Evolutionary conservation across 2,888 invertebrate genomes (phyloP).

Genomic region (Argyresthia goedartella): DNA sequence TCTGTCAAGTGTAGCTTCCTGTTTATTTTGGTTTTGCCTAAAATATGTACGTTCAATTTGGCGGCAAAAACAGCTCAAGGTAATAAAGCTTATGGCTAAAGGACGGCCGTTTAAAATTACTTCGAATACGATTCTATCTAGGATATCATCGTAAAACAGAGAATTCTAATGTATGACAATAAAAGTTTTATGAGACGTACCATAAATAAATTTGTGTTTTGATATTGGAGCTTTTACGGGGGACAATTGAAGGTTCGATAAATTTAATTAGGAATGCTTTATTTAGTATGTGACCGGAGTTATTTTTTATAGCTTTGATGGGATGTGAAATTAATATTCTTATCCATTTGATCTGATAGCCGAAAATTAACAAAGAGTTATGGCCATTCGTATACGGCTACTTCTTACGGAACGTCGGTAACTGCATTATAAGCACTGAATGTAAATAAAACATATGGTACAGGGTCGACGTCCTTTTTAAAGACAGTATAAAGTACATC

Average conservation of each 20-base stretch:
- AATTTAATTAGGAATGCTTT: neutral
- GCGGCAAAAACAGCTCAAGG: neutral
- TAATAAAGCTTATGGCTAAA: neutral
- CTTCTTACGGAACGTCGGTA: too few species aligned
- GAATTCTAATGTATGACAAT: constrained; percentile 38
- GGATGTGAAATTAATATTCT: neutral
- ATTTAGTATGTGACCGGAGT: neutral
- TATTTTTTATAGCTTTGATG: neutral
- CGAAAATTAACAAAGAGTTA: too few species aligned
- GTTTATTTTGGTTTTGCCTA: neutral
- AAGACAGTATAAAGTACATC: constrained; percentile 24
- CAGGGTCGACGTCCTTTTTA: constrained; percentile 16
- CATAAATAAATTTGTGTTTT: neutral
- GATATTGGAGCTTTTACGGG: neutral
- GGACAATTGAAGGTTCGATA: neutral
- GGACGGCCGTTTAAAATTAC: neutral
- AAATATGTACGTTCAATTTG: neutral
- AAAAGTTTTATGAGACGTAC: constrained; percentile 25
- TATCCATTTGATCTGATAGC: neutral
- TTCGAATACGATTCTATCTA: neutral
- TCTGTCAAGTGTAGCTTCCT: neutral
- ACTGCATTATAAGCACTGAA: too few species aligned
- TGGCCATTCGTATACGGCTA: too few species aligned
- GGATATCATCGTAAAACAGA: constrained; percentile 31
- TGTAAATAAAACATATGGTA: neutral